Evolutionary conservation across 1,140 invertebrate species (phyloP), one percentile per base, ranked within the genome.

Genomic region (Parapsyche elsis): DNA sequence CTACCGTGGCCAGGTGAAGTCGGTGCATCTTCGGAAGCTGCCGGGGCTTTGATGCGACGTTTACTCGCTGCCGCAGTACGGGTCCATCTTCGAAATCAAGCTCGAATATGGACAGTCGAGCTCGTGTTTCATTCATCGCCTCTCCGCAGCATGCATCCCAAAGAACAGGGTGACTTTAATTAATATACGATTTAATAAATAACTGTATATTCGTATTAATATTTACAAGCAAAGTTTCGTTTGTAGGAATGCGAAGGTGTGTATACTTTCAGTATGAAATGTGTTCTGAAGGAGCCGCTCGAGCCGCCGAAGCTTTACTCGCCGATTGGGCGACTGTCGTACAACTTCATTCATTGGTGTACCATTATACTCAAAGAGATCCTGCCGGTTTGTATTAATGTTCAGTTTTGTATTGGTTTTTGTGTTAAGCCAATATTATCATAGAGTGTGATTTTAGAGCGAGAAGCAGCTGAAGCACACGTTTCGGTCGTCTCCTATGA

Each of bases 301-400:
- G 94, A 81, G 95, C 95, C 16, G 95, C 98, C 0, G 94, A 97
- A 82, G 91, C 93, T 0, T 89, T 98, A 57, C 88, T 98, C 5
- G 94, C 93, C 61, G 97, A 98, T 85, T 98, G 97, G 97, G 92
- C 92, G 0, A 94, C 96, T 84, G 97, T 98, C 82, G 95, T 95
- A 21, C 94, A 97, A 85, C 89, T 99, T 0, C 97, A 98, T 85
- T 92, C 92, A 0, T 88, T 97, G 5, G 93, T 98, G 2, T 90
- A 96, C 81, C 94, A 96, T 84, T 93, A 87, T 80, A 88, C 86
- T 84, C 86, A 86, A n/a, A 83, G 88, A 21, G 88, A 88, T 2
- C 83, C 80, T 4, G 86, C 88, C 80, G 88, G 88, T 89, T 76
- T 44, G 16, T 44, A 59, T 57, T 26, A 38, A 1, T 59, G 2